These are phyloP conservation scores for Cryptus armator DNA, from an alignment of 2,888 invertebrate species.

Conservation along the genomic window DNA sequence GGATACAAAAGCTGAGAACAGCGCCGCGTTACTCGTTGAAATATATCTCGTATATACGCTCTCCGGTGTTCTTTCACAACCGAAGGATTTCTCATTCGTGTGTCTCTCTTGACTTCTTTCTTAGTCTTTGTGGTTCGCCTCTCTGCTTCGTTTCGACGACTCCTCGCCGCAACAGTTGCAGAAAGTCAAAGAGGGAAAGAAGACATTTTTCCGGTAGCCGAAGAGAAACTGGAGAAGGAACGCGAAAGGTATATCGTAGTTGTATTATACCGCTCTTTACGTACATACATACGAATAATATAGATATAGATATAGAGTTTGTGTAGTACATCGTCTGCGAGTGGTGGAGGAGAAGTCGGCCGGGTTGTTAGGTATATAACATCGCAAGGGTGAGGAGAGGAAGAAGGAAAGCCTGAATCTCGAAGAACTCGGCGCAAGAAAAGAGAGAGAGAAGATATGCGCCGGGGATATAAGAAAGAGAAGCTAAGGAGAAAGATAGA, in stretches of 20 bases:
- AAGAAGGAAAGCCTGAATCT: constrained; percentile 37
- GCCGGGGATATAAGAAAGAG: constrained; percentile 36
- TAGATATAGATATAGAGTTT: not conserved
- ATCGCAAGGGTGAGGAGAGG: constrained; percentile 28
- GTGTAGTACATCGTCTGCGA: constrained; percentile 7
- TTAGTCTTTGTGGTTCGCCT: not conserved
- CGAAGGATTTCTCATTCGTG: not conserved
- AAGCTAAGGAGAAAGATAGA: constrained; percentile 53
- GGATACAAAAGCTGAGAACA: constrained; percentile 15
- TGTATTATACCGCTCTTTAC: not conserved
- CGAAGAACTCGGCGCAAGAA: constrained; percentile 26
- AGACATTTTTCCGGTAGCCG: constrained; percentile 57
- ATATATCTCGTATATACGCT: constrained; percentile 7
- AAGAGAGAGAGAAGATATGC: constrained; percentile 45
- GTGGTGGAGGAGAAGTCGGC: not conserved
- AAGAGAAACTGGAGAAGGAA: constrained; percentile 4
- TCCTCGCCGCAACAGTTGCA: constrained; percentile 41
- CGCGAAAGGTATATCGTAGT: constrained; percentile 4
- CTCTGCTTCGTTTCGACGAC: constrained; percentile 14
- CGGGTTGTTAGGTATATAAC: constrained; percentile 8
- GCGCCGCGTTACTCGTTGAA: constrained; percentile 14
- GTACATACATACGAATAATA: not conserved
- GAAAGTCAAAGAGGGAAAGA: constrained; percentile 32
- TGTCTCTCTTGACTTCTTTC: not conserved
- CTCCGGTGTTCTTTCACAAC: not conserved